phyloP scores from a whole-genome alignment of 1,140 invertebrate genomes.

The Branchinecta lindahli region DNA sequence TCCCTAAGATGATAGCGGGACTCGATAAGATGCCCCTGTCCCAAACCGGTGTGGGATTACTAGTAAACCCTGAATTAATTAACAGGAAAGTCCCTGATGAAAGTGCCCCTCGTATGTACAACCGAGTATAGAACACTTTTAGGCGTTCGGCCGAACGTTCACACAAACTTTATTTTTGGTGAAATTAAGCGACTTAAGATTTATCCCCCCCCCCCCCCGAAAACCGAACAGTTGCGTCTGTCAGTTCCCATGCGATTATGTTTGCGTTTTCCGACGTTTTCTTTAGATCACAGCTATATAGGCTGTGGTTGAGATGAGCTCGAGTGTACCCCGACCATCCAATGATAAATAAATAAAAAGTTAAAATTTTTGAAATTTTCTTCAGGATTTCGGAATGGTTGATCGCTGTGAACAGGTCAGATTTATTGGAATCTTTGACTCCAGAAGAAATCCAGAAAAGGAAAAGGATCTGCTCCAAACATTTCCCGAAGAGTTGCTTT shows the following conservation, averaged over 20 bases:
- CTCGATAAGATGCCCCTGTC: conserved; percentile 7
- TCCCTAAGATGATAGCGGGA: conserved; percentile 7
- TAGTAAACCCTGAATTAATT: conserved; percentile 9
- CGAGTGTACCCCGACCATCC: conserved; percentile 7
- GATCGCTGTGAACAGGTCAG: conserved; percentile 7
- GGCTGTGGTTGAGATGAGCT: conserved; percentile 4
- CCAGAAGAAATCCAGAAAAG: conserved; percentile 8
- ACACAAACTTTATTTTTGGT: conserved; percentile 6
- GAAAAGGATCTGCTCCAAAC: conserved; percentile 8
- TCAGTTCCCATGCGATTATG: conserved; percentile 8
- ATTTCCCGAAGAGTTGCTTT: conserved; percentile 8
- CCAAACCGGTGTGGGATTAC: conserved; percentile 4
- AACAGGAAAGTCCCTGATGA: conserved; percentile 8
- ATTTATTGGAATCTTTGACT: conserved; percentile 9
- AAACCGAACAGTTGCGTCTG: conserved; percentile 7
- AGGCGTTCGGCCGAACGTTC: conserved; percentile 7
- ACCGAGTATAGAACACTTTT: conserved; percentile 5
- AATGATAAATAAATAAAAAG: conserved; percentile 9
- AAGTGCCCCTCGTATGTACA: conserved; percentile 7
- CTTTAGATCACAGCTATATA: conserved; percentile 6
- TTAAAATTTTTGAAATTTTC: conserved; percentile 3
- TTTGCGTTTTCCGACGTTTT: conserved; percentile 8
- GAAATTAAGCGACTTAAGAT: conserved; percentile 6
- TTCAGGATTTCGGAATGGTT: conserved; percentile 8
- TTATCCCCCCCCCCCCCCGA: neutral